Conservation (phyloP, 2,888 invertebrate species). For the Drosophila pseudotakahashii region DNA sequence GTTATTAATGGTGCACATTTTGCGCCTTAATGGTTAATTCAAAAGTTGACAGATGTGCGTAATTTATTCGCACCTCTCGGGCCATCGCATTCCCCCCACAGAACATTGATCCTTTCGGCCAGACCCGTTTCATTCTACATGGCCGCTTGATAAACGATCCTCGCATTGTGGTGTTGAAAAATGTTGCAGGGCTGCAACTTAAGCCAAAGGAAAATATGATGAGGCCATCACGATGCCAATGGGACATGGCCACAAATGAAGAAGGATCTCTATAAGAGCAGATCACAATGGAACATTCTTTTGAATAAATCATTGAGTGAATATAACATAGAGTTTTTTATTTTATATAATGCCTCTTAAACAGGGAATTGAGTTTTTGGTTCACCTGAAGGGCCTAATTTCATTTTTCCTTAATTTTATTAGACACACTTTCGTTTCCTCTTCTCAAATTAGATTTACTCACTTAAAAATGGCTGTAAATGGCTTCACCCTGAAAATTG, state of each 20-base stretch:
- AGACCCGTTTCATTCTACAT: constrained; percentile 8
- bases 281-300: not conserved
- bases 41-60: constrained; percentile 84
- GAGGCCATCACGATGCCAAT: constrained; percentile 80
- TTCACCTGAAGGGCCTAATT: not conserved
- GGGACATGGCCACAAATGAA: constrained; percentile 18
- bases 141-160: constrained; percentile 71
- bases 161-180: constrained; percentile 75
- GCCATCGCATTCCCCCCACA: constrained; percentile 16
- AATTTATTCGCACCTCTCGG: constrained; percentile 81
- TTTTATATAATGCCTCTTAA: too few relatives aligned
- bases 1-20: constrained; percentile 85
- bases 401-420: not conserved
- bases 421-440: not conserved
- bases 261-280: not conserved
- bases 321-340: too few relatives aligned
- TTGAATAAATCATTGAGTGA: too few relatives aligned
- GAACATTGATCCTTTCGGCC: constrained; percentile 56
- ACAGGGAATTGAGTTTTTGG: too few relatives aligned
- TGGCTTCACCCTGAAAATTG: not conserved
- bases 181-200: constrained; percentile 49
- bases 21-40: constrained; percentile 85
- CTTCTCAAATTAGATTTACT: not conserved
- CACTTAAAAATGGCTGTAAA: not conserved
- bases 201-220: constrained; percentile 72